Base-by-base conservation (phyloP, 2,888 invertebrate species). In the Entomobrya proxima region DNA sequence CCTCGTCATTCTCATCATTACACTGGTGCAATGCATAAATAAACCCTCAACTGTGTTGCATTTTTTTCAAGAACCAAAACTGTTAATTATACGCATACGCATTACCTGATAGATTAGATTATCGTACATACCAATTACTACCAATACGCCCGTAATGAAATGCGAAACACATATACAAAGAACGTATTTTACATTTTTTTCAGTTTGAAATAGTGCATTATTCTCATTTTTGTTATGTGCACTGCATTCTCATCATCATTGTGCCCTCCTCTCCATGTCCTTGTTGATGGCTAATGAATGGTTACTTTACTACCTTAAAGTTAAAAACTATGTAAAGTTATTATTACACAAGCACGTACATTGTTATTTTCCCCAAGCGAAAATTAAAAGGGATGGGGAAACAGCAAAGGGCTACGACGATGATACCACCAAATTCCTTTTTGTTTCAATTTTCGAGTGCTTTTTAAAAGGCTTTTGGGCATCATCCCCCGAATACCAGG, bases 301-400 rank as follows among this genome's bases (percentile, higher is more conserved):
- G 82, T 74, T 82, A 76, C 52, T 74, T 27, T 74, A 74, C 40
- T 52, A 69, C 30, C 64, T 74, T 35, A 35, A 30, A 52, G 52
- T 74, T 75, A 35, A 75, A 55, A 75, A 18, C 52, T 37, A 30
- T 35, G 75, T 55, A 52, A 55, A 52, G 75, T 50, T 50, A 52
- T 52, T 74, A 52, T 50, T 74, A 74, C 75, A 75, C 15, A 37
- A 75, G 52, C 21, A 21, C 32, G 55, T 75, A 35, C 52, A 35
- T 50, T 47, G 40, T 78, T 37, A 78, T 78, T 74, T 74, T 69
- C 75, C 75, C 64, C 24, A 40, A 82, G 74, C 74, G 61, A 82
- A 76, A 82, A 75, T 82, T 75, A 82, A 75, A 67, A 80, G 82
- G 75, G 58, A 50, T 37, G 58, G 50, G 58, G 52, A 81, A 58